These are phyloP conservation scores for Lipophrys pholis DNA, from an alignment of 2,113 vertebrate genomes.

Conservation along the genomic window DNA sequence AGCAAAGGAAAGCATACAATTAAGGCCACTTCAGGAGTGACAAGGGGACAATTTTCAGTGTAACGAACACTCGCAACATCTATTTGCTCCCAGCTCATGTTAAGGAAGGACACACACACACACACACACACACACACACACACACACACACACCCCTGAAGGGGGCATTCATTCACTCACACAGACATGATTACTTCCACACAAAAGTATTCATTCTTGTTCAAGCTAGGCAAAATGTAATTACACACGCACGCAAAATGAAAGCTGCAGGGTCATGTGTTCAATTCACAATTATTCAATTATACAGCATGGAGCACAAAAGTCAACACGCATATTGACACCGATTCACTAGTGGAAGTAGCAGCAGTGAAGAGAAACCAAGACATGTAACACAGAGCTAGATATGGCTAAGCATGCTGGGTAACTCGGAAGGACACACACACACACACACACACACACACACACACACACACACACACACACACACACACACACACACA, in stretches of 20 bases:
- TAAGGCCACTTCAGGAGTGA: too few species aligned
- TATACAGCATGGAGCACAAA: slow-evolving; percentile 36
- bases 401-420: slow-evolving; percentile 9
- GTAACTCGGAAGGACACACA: too few species aligned
- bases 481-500: too few species aligned
- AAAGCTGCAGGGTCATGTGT: slow-evolving; percentile 56
- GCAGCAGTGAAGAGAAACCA: slow-evolving; percentile 1
- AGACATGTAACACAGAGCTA: too few species aligned
- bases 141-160: slow-evolving; percentile 22
- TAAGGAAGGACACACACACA: not conserved
- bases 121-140: not conserved
- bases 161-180: slow-evolving; percentile 39
- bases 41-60: too few species aligned
- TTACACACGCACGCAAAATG: not conserved
- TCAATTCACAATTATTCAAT: slow-evolving; percentile 58
- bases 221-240: not conserved
- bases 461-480: too few species aligned
- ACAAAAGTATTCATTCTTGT: slow-evolving; percentile 38
- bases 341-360: slow-evolving; percentile 11
- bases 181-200: slow-evolving; percentile 23
- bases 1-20: too few species aligned
- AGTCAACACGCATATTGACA: not conserved
- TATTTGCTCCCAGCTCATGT: not conserved
- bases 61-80: too few species aligned
- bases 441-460: too few species aligned